A percentile compares a stretch with the other conserved stretches of the same genome.
Evolutionary conservation across 2,888 invertebrate genomes (phyloP).

Genomic region (Phlogophora meticulosa): DNA sequence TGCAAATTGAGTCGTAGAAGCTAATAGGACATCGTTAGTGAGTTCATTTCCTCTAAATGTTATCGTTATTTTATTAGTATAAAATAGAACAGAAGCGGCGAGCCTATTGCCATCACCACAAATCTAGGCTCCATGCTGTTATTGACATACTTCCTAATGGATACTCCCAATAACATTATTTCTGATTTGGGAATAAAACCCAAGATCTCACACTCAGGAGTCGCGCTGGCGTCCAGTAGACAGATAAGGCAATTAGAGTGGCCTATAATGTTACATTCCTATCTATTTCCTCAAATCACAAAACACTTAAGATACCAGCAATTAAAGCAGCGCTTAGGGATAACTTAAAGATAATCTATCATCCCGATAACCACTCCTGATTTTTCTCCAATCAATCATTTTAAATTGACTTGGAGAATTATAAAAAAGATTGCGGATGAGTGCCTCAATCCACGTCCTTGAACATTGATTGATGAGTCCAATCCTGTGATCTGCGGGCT

Average conservation of each 20-base stretch:
- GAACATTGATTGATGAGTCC: conserved; percentile 67
- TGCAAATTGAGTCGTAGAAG: conserved; percentile 20
- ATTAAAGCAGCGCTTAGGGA: conserved; percentile 57
- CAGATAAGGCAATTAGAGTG: too few relatives aligned
- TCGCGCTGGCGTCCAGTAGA: too few relatives aligned
- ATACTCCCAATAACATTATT: too few relatives aligned
- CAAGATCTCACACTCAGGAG: too few relatives aligned
- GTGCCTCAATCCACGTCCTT: conserved; percentile 58
- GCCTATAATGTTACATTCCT: conserved; percentile 26
- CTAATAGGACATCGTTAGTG: conserved; percentile 1
- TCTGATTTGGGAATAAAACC: too few relatives aligned
- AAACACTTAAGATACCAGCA: conserved; percentile 47
- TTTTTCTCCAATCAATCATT: conserved; percentile 77
- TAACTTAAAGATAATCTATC: conserved; percentile 71
- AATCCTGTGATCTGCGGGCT: conserved; percentile 52
- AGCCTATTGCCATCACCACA: too few relatives aligned
- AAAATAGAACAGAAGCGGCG: too few relatives aligned
- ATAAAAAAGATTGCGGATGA: conserved; percentile 69
- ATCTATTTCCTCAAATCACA: conserved; percentile 21
- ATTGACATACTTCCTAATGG: too few relatives aligned
- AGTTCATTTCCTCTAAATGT: background rate
- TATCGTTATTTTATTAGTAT: background rate
- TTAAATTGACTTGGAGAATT: conserved; percentile 77
- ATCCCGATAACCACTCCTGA: conserved; percentile 61
- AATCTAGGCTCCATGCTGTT: too few relatives aligned